Evolutionary conservation across 2,113 vertebrate genomes (phyloP), one percentile per base, ranked within the genome.

Genomic region (Ochotona curzoniae): DNA sequence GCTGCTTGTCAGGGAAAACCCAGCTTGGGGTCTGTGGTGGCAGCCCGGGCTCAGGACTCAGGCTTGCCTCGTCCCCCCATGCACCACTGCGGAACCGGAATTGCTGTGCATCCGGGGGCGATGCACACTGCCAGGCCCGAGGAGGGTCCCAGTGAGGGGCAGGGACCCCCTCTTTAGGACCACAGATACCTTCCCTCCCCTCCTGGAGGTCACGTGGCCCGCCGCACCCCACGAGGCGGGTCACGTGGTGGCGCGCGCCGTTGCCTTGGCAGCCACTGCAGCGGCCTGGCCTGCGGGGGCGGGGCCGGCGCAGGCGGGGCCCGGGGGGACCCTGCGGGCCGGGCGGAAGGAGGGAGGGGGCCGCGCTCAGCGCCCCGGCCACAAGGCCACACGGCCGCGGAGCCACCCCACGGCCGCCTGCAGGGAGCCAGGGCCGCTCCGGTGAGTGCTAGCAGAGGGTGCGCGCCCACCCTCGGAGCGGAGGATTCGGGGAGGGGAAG

Each of bases 231-330:
- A 28, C 12, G 23, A 18, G 83, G 44, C 26, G 0, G 67, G 89
- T 94, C 92, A 95, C 94, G 94, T 96, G 95, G 83, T 4, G 7
- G 83, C 38, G 21, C 73, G 81, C 87, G 15, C 63, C 2, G 97
- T 97, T 96, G 95, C 94, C 96, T 47, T 30, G 93, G 93, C 88
- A 96, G 96, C 93, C 64, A 83, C 93, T 95, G 96, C 89, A 82
- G 87, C 80, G 57, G 88, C n/a, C 14, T 18, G 54, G 54, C 54
- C 54, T 57, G 15, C 54, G 54, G 54, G 54, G 54, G 54, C 54
- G 54, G 54, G 54, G 54, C 54, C 13, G 32, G 64, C 28, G 75
- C 85, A 76, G 96, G 93, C 86, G 95, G 86, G 81, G 49, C 63
- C 1, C 25, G n/a, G 79, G 81, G 76, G 63, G 2, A 66, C 51